Base-by-base conservation (phyloP, 2,797 vertebrate genomes). In the Perodicticus potto region DNA sequence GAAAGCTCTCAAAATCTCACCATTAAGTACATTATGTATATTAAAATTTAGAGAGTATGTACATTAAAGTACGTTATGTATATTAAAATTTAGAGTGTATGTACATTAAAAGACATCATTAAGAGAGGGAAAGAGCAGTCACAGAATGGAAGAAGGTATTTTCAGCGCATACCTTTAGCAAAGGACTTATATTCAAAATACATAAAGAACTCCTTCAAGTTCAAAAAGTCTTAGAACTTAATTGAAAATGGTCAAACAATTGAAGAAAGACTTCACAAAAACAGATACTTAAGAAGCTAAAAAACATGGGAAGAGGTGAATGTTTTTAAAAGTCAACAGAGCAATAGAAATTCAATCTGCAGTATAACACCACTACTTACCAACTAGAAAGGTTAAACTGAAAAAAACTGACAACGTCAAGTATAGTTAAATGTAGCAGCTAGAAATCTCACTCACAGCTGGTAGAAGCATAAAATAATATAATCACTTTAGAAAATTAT, bases 81-180 rank as follows among this genome's bases (percentile, higher is more conserved):
- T 91, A n/a, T 72, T 93, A 78, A 86, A 72, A 43, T 83, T 83
- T 45, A 45, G n/a, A 77, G 49, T 82, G 27, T 45, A 53, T 83
- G 1, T 19, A 45, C 10, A 91, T 40, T 27, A 81, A 34, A 63
- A 90, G 37, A 86, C 61, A 63, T 45, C 14, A 37, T 87, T 91
- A 49, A 78, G 55, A 73, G 49, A 91, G 9, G 22, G 6, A 91
- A 88, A 72, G 25, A 34, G 3, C 4, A 78, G 9, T 49, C 55
- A 72, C 11, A 88, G 72, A 73, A 49, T 40, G 37, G 72, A 72
- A 84, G 45, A 72, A 85, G 43, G 27, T 57, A 84, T 84, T 96
- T 89, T 49, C 5, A 92, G 34, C 20, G 23, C 37, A 72, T 70
- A 69, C 25, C 3, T 76, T 70, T 73, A 85, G 43, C 11, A 72